These are phyloP conservation scores for Leptobrachium leishanense DNA, from an alignment of 2,113 vertebrate genomes.

Conservation along the genomic window DNA sequence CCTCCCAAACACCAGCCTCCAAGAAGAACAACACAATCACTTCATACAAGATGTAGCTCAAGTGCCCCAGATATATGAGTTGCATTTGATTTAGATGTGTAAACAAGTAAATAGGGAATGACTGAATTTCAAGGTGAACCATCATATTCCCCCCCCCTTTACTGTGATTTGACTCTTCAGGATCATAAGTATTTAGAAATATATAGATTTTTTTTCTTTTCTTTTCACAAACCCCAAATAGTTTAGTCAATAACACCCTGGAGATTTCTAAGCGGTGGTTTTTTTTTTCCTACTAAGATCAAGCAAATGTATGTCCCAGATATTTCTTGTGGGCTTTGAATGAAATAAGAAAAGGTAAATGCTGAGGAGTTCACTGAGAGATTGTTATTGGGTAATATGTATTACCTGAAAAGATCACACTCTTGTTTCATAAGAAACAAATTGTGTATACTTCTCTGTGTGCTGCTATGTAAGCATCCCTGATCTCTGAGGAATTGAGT, in stretches of 20 bases:
- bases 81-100: slow-evolving; percentile 2
- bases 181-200: background rate
- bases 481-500: no score
- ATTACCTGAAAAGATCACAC: background rate
- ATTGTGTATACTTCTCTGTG: background rate
- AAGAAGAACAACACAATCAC: background rate
- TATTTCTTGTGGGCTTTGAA: background rate
- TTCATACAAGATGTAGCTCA: slow-evolving; percentile 1
- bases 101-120: slow-evolving; percentile 4
- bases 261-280: background rate
- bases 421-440: background rate
- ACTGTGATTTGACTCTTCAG: background rate
- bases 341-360: background rate
- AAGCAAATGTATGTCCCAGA: background rate
- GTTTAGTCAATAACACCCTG: slow-evolving; percentile 39
- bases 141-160: background rate
- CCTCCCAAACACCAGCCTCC: background rate
- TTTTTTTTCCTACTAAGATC: slow-evolving; percentile 1
- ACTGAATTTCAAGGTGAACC: slow-evolving; percentile 12
- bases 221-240: slow-evolving; percentile 15
- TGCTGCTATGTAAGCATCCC: background rate
- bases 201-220: slow-evolving; percentile 27
- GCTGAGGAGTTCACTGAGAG: background rate
- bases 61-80: background rate
- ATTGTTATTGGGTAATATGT: background rate